Evolutionary conservation across 2,797 vertebrate genomes (phyloP), one percentile per base, ranked within the genome.

Genomic region (Furcifer pardalis): DNA sequence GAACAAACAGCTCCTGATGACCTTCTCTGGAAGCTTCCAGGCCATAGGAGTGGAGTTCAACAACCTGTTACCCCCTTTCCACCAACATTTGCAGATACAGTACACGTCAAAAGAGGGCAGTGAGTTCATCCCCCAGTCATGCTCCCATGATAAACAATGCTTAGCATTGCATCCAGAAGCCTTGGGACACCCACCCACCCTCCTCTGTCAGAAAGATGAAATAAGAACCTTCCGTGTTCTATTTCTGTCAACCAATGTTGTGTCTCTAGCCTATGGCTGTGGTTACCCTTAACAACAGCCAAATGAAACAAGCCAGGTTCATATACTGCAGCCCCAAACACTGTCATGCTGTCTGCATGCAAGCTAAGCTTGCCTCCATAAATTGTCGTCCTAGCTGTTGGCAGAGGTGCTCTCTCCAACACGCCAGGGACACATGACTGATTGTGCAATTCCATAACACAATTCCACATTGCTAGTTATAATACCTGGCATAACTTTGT

Each of bases 31-130:
- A 84, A 62, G 65, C 23, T 83, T 25, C 4, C 25, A 21, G 37
- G 21, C 77, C 46, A 30, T 80, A 84, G 71, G 60, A 76, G 62
- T 12, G 27, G 23, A 83, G 79, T 68, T 81, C 71, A 84, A 46
- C 35, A 74, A 46, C 1, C 65, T 19, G 19, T 79, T 73, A 73
- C 68, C 60, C n/a, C 81, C 49, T 3, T 66, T 7, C 60, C 13
- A 69, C 27, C 40, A 68, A 52, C 25, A 40, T 35, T 30, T 21
- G 2, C n/a, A 62, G 23, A 77, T 23, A 40, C 2, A 13, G 62
- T 23, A 40, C 2, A 13, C 52, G 17, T 7, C 40, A 7, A 66
- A 62, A 30, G 23, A 35, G 5, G 12, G 21, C 4, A 17, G 44
- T 62, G 32, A 72, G 52, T 42, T 72, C 65, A n/a, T 25, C 19